Base-by-base conservation (phyloP, 2,888 invertebrate genomes). In the Acrobasis consociella region DNA sequence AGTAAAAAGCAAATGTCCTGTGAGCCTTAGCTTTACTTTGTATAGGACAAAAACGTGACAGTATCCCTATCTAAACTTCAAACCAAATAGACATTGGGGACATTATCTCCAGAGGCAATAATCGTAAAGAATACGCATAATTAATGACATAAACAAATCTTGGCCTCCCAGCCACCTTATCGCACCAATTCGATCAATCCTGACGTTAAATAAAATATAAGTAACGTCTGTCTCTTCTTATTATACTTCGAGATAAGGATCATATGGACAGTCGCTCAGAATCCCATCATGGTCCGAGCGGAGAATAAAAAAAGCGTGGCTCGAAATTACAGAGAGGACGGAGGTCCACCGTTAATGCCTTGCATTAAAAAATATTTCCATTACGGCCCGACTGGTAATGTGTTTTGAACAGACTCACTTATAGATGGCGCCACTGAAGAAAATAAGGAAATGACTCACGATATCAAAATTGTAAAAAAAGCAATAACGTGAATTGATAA, bases 191-290 rank as follows among this genome's bases (percentile, higher is more conserved):
- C 83, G 88, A 92, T 92, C 92, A 86, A 81, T 80, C 82, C 82
- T 85, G 90, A 89, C 85, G 80, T 90, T 89, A 87, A 89, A 91
- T 91, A 90, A 91, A 91, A 90, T 91, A 87, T 91, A 91, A 89
- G 89, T 86, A 83, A 90, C 83, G 89, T 91, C 89, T 89, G 90
- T 91, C 90, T 89, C 86, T 85, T 89, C 87, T 89, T 91, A 91
- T 91, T 91, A 91, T 88, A 79, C 85, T 77, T 71, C 67, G 72
- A 87, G 92, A 92, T 92, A 91, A 88, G 85, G 77, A 91, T 91
- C 91, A 72, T 81, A 89, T 85, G 88, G 90, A 90, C 90, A 89
- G 86, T 87, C 86, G 83, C 82, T 86, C 86, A 85, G 84, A 87
- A 86, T 82, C 85, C 88, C 89, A 91, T 91, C 91, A 90, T 82